phyloP scores from a whole-genome alignment of 2,888 invertebrate species.

The Megalurothrips usitatus region DNA sequence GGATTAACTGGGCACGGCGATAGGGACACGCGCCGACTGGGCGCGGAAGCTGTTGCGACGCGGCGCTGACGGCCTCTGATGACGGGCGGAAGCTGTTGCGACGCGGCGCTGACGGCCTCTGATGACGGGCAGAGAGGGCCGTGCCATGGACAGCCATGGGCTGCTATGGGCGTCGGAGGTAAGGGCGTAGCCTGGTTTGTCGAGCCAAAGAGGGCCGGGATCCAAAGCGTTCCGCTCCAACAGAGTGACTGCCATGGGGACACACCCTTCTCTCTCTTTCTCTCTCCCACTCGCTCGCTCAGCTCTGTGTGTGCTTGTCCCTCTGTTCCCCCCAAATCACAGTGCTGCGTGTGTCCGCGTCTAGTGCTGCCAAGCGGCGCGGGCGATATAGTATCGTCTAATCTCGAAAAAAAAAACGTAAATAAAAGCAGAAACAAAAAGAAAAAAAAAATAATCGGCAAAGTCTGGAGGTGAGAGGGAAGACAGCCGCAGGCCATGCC shows the following conservation, averaged over 20 bases:
- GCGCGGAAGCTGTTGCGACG: too few species aligned
- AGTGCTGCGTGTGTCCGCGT: too few species aligned
- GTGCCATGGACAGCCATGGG: not conserved
- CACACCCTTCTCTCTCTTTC: not conserved
- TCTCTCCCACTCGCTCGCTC: not conserved
- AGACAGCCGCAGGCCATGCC: too few species aligned
- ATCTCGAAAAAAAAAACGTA: too few species aligned
- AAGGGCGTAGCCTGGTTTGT: not conserved
- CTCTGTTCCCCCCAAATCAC: not conserved
- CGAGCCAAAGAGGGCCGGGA: conserved; percentile 2
- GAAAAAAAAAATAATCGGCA: too few species aligned
- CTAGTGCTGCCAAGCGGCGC: not conserved
- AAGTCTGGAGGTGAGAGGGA: too few species aligned
- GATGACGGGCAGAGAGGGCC: not conserved
- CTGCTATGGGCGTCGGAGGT: not conserved
- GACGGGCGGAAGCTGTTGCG: not conserved
- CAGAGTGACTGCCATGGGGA: conserved; percentile 19
- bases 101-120: too few species aligned
- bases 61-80: too few species aligned
- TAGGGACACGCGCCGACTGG: not conserved
- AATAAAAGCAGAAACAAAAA: too few species aligned
- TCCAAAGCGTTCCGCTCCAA: conserved; percentile 25
- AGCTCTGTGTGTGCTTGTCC: not conserved
- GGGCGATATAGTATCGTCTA: too few species aligned
- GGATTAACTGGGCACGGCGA: too few species aligned